phyloP scores from a whole-genome alignment of 2,113 vertebrate genomes.

The Periophthalmus modestus region DNA sequence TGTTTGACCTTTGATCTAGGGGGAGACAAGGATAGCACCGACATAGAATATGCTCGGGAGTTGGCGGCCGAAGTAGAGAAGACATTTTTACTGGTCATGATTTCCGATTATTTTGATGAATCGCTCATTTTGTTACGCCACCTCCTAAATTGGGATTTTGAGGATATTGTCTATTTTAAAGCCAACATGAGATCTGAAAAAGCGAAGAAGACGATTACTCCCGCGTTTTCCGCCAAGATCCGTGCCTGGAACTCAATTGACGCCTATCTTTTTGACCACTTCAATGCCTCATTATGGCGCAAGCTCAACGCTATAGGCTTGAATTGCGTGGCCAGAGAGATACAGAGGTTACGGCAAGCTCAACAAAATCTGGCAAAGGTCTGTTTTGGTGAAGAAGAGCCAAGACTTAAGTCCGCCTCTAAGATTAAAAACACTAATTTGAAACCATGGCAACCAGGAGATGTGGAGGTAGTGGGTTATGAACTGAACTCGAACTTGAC shows the following conservation, averaged over 20 bases:
- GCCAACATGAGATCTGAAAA: slow-evolving; percentile 81
- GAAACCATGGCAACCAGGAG: slow-evolving; percentile 84
- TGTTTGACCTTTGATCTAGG: slow-evolving; percentile 85
- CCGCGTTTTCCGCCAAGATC: slow-evolving; percentile 66
- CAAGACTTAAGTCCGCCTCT: slow-evolving; percentile 69
- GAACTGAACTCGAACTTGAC: slow-evolving; percentile 76
- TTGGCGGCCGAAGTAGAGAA: slow-evolving; percentile 80
- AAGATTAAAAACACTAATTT: slow-evolving; percentile 83
- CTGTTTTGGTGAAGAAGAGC: slow-evolving; percentile 77
- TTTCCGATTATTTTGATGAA: slow-evolving; percentile 88
- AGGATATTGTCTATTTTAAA: slow-evolving; percentile 85
- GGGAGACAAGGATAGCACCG: slow-evolving; percentile 78
- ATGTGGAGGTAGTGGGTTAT: slow-evolving; percentile 85
- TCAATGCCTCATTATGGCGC: slow-evolving; percentile 84
- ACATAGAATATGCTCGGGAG: slow-evolving; percentile 67
- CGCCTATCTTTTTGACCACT: slow-evolving; percentile 81
- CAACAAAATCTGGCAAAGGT: slow-evolving; percentile 75
- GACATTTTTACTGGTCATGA: slow-evolving; percentile 86
- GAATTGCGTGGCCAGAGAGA: slow-evolving; percentile 79
- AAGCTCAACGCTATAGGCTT: slow-evolving; percentile 73
- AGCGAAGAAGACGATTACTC: slow-evolving; percentile 77
- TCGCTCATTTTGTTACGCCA: slow-evolving; percentile 84
- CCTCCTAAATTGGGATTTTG: slow-evolving; percentile 85
- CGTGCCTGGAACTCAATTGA: slow-evolving; percentile 84
- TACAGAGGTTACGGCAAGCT: slow-evolving; percentile 74